Conservation (phyloP, 2,888 invertebrate genomes). For the Mythimna pallens region DNA sequence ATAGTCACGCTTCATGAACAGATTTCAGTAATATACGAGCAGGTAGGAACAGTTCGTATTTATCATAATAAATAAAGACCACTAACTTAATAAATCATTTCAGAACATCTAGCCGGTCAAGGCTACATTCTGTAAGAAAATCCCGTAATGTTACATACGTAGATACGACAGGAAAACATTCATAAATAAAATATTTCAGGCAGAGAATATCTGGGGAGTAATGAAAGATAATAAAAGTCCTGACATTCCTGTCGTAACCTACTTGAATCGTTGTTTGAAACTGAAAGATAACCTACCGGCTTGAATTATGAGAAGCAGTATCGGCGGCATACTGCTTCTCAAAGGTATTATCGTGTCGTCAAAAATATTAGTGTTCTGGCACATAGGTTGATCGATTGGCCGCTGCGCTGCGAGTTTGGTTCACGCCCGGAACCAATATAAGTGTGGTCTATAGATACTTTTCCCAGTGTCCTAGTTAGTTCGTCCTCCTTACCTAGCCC, state of each 20-base stretch:
- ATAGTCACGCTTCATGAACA: neutral
- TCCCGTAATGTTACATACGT: conserved; percentile 39
- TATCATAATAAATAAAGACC: conserved; percentile 32
- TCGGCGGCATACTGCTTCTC: no score
- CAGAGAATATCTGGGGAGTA: conserved; percentile 12
- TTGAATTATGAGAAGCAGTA: no score
- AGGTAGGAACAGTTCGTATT: conserved; percentile 8
- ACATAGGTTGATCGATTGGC: no score
- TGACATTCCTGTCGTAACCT: neutral
- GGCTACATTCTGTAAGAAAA: conserved; percentile 21
- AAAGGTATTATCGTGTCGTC: no score
- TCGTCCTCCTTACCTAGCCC: no score
- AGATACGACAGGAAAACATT: conserved; percentile 48
- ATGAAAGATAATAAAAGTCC: conserved; percentile 54
- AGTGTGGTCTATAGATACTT: no score
- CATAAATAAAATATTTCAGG: conserved; percentile 64
- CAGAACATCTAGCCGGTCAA: conserved; percentile 37
- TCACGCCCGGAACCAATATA: no score
- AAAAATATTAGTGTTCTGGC: no score
- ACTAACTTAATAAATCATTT: conserved; percentile 25
- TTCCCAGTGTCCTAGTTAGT: no score
- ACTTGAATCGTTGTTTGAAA: no score
- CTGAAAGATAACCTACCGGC: no score
- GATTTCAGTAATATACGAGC: neutral
- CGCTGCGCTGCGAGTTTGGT: no score